A percentile compares a stretch with the other conserved stretches of the same genome.
Evolutionary conservation across 2,888 invertebrate species (phyloP).

Genomic region (Heliconius ismenius): DNA sequence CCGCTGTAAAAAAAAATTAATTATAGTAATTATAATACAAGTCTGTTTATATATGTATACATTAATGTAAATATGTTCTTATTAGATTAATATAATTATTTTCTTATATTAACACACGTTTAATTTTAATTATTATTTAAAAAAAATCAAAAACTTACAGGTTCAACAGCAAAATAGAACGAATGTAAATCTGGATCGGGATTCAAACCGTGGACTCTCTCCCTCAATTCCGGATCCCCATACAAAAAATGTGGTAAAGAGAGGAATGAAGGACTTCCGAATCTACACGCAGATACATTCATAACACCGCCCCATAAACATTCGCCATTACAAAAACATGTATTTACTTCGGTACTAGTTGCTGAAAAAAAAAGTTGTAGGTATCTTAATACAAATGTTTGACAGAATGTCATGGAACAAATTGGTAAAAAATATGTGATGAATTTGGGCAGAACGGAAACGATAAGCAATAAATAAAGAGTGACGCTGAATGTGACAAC

Average conservation of each 20-base stretch:
- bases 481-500: neutral
- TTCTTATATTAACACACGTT: too few relatives aligned
- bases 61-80: too few relatives aligned
- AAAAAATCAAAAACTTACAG: slow-evolving; percentile 77
- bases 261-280: slow-evolving; percentile 90
- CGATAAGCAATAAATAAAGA: neutral
- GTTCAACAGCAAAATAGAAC: slow-evolving; percentile 89
- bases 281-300: slow-evolving; percentile 90
- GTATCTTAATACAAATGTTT: neutral
- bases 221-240: slow-evolving; percentile 85
- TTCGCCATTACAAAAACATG: slow-evolving; percentile 88
- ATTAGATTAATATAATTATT: too few relatives aligned
- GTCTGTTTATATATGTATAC: too few relatives aligned
- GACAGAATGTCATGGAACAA: too few relatives aligned
- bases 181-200: slow-evolving; percentile 87
- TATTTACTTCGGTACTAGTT: slow-evolving; percentile 81
- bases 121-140: neutral
- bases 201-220: slow-evolving; percentile 85
- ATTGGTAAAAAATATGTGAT: neutral
- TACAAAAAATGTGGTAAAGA: slow-evolving; percentile 92
- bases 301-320: slow-evolving; percentile 88
- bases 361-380: slow-evolving; percentile 68
- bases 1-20: slow-evolving; percentile 73
- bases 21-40: too few relatives aligned
- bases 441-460: neutral